Base-by-base conservation (phyloP, 2,888 invertebrate species). In the Lasioglossum lativentre region DNA sequence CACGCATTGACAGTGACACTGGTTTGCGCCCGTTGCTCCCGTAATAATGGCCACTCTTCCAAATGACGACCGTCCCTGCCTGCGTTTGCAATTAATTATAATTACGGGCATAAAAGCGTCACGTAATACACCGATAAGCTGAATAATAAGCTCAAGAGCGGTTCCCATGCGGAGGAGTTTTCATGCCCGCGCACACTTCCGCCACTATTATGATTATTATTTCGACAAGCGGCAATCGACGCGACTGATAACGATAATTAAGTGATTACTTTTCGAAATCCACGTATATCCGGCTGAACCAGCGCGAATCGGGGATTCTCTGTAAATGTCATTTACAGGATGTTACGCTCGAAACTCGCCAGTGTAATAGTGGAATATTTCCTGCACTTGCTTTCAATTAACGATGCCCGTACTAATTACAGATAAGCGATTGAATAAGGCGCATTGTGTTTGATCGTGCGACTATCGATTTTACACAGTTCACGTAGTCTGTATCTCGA, bases 1-100 rank as follows among this genome's bases (percentile, higher is more conserved):
- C 90, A 90, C 90, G 90, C 90, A 91, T 79, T 84, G 91, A 85
- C 91, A 88, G 86, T 90, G 88, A 86, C 90, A 89, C 83, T 86
- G 83, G 79, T 86, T 82, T 83, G 80, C 77, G 72, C 76, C 59
- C 45, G 52, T 59, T n/a, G 16, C 42, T 34, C 78, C 56, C 66
- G 63, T 86, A 86, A 86, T 86, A 86, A 86, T 76, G 80, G 74
- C 79, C 86, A 86, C 85, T 86, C 80, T 85, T 81, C 84, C 52
- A 68, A 87, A 85, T 78, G 77, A 83, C 82, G 75, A 40, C 68
- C 73, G 73, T 45, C 38, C 70, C 76, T 40, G 56, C 72, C 40
- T 79, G 75, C 80, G 75, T 47, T 77, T 79, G 78, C 76, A 85
- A 66, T 90, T 90, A 88, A 90, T 90, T 88, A 75, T 87, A 83